A percentile compares a stretch with the other conserved stretches of the same genome.
Conservation (phyloP, 2,888 invertebrate genomes). For the Acleris laterana region DNA sequence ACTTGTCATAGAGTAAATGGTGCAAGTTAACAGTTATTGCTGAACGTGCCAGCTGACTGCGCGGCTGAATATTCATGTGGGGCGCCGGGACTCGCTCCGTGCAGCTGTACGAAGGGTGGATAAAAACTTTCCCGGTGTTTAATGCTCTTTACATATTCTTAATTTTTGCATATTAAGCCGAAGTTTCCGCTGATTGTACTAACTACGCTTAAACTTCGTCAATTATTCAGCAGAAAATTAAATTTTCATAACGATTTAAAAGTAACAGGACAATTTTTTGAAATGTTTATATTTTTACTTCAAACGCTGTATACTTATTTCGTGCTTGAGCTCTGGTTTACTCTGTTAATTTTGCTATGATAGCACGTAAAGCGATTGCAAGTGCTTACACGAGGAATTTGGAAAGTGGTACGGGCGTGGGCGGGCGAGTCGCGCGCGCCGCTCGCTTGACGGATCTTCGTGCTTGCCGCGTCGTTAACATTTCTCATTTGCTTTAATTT, state of each 20-base stretch:
- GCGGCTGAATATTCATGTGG: conserved; percentile 75
- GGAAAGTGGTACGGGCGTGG: conserved; percentile 81
- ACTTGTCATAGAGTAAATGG: conserved; percentile 51
- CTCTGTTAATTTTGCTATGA: conserved; percentile 40
- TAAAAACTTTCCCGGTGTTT: conserved; percentile 35
- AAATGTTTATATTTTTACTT: not conserved
- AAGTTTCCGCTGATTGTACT: conserved; percentile 29
- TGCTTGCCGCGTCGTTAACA: conserved; percentile 68
- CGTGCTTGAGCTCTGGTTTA: not conserved
- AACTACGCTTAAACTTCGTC: conserved; percentile 24
- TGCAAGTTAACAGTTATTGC: conserved; percentile 77
- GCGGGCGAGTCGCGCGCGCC: conserved; percentile 74
- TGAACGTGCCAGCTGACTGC: conserved; percentile 59
- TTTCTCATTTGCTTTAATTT: conserved; percentile 61
- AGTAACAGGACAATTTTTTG: conserved; percentile 1
- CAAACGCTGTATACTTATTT: not conserved
- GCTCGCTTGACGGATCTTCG: conserved; percentile 78
- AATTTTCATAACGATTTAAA: conserved; percentile 20
- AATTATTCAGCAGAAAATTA: conserved; percentile 27
- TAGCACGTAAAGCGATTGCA: conserved; percentile 75
- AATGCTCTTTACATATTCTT: conserved; percentile 37
- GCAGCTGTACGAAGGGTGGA: conserved; percentile 29
- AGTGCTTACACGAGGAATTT: conserved; percentile 80
- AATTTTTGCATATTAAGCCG: conserved; percentile 34
- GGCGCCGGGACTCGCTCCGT: conserved; percentile 50